Conservation (phyloP, 1,140 invertebrate genomes). For the Anastrepha obliqua region DNA sequence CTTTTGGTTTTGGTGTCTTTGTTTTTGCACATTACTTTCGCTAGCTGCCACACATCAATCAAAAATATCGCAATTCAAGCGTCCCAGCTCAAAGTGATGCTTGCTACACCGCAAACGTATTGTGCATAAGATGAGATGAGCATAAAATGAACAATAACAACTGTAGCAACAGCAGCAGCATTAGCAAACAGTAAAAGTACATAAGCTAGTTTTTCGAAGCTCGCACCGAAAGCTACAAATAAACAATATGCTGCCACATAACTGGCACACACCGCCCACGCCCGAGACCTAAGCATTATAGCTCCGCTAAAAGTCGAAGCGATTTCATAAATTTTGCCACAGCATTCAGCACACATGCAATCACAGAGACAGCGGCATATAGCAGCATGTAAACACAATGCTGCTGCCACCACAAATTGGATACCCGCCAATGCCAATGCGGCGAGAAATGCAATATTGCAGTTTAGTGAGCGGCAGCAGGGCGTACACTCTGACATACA, state of each 20-base stretch:
- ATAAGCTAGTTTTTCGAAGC: background rate
- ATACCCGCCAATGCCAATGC: background rate
- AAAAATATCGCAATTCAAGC: constrained; percentile 35
- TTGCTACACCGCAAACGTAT: background rate
- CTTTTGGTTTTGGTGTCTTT: background rate
- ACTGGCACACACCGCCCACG: background rate
- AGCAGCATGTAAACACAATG: background rate
- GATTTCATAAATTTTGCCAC: constrained; percentile 33
- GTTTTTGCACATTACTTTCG: background rate
- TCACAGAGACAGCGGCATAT: background rate
- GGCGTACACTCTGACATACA: background rate
- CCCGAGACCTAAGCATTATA: background rate
- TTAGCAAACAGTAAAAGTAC: background rate
- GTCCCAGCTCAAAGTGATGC: background rate
- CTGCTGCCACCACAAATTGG: constrained; percentile 10
- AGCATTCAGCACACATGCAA: background rate
- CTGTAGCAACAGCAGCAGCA: background rate
- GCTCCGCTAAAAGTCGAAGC: background rate
- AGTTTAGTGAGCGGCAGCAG: background rate
- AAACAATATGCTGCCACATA: constrained; percentile 35
- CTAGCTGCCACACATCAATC: constrained; percentile 32
- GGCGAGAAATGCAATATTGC: constrained; percentile 41
- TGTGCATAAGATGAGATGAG: background rate
- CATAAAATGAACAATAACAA: background rate
- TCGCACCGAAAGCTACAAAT: background rate